phyloP scores from a whole-genome alignment of 2,113 vertebrate genomes.

The Rattus rattus region DNA sequence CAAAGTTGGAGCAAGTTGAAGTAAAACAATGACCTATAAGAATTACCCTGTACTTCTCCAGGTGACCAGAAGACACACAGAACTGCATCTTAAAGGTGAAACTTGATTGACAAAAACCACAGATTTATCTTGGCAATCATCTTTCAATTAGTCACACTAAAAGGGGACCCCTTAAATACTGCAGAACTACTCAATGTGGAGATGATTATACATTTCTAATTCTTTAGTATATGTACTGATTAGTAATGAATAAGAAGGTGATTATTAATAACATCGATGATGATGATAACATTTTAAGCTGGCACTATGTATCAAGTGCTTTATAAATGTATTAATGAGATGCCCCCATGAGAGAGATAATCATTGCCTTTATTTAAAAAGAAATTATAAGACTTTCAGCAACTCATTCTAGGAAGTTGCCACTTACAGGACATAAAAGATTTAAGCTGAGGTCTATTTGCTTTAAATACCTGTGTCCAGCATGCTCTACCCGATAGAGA shows the following conservation, averaged over 20 bases:
- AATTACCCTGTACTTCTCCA: neutral
- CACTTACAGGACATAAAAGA: neutral
- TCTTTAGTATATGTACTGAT: neutral
- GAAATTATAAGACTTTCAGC: neutral
- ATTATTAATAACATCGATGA: neutral
- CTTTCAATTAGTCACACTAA: slow-evolving; percentile 40
- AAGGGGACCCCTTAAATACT: neutral
- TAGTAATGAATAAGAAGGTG: slow-evolving; percentile 24
- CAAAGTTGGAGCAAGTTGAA: neutral
- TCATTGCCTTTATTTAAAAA: neutral
- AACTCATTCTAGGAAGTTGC: neutral
- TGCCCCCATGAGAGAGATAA: neutral
- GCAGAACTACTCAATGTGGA: neutral
- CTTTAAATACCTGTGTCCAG: neutral
- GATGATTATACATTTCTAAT: slow-evolving; percentile 11
- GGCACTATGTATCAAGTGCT: neutral
- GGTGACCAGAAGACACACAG: neutral
- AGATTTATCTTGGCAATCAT: slow-evolving; percentile 30
- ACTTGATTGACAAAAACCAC: neutral
- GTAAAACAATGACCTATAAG: neutral
- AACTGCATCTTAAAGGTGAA: neutral
- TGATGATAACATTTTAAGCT: neutral
- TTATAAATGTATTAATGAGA: slow-evolving; percentile 5
- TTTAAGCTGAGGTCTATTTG: neutral
- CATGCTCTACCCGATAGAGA: neutral